Conservation (phyloP, 2,797 vertebrate genomes). For the Acanthurus tractus region DNA sequence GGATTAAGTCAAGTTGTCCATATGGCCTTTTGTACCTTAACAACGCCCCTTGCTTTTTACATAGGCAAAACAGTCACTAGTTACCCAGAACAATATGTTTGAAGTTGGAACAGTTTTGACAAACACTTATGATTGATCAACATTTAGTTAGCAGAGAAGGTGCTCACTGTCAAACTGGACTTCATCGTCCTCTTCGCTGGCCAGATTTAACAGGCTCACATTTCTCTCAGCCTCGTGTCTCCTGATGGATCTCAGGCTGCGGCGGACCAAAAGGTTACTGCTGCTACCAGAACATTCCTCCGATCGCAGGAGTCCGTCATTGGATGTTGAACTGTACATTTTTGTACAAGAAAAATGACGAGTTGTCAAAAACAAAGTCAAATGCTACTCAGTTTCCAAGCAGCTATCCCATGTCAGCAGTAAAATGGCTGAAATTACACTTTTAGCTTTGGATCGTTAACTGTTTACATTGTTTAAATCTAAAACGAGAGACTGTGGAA, state of each 20-base stretch:
- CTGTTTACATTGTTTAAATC: neutral
- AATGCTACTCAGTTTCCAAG: neutral
- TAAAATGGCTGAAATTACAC: neutral
- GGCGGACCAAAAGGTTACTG: constrained; percentile 38
- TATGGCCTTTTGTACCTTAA: too few relatives aligned
- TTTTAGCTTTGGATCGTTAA: neutral
- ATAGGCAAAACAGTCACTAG: too few relatives aligned
- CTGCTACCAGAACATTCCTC: constrained; percentile 77
- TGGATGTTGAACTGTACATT: constrained; percentile 59
- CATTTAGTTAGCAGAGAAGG: neutral
- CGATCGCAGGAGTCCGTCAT: constrained; percentile 19
- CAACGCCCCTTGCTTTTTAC: too few relatives aligned
- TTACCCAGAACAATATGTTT: too few relatives aligned
- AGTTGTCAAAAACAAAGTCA: constrained; percentile 6
- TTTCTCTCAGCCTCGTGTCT: constrained; percentile 23
- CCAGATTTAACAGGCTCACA: constrained; percentile 56
- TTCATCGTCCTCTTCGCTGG: constrained; percentile 78
- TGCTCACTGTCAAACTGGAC: constrained; percentile 87
- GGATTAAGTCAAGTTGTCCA: too few relatives aligned
- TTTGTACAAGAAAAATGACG: neutral
- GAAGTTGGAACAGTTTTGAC: too few relatives aligned
- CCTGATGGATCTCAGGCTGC: constrained; percentile 12
- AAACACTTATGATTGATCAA: too few relatives aligned
- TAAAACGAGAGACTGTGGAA: neutral
- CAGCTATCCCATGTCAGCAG: constrained; percentile 6